Base-by-base conservation (phyloP, 2,797 vertebrate genomes). In the Naso thynnoides region DNA sequence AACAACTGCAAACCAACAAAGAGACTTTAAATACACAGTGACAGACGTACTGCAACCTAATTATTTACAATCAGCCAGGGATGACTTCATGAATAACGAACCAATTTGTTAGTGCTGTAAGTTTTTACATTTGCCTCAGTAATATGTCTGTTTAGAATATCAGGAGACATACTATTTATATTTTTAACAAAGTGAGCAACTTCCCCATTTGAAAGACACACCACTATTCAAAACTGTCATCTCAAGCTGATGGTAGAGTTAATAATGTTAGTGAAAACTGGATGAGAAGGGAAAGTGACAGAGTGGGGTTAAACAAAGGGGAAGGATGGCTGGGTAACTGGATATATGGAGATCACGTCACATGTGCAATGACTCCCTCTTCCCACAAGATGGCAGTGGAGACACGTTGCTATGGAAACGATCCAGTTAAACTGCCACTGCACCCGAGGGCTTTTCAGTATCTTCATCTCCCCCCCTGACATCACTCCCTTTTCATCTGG, bases 361-460 rank as follows among this genome's bases (percentile, higher is more conserved):
- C 76, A 8, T 33, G 23, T 78, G 88, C 57, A 86, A 57, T 24
- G 48, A 50, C 39, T 57, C 45, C 48, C 9, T 61, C 42, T 72
- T 62, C 69, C 91, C 93, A 94, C 90, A 88, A 86, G 92, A 85
- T 86, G 92, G 90, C 87, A 81, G 61, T 65, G 70, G 31, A 86
- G 74, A 48, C 21, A 47, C 9, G 87, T 93, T 90, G 80, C 91
- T 85, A 91, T 89, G 79, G 89, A 85, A 92, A 93, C 86, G 3
- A 45, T 70, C 45, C 21, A 61, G 63, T 73, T 42, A 81, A 74
- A 49, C 76, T 42, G 57, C 41, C 31, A 68, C 47, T 38, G 16
- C 31, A 26, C 21, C 65, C 65, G 65, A 31, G 0, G 60, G 57
- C 44, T 76, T 48, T 62, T 36, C 11, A 8, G 33, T 44, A 60